Base-by-base conservation (phyloP, 1,140 invertebrate species). In the Nylanderia fulva region DNA sequence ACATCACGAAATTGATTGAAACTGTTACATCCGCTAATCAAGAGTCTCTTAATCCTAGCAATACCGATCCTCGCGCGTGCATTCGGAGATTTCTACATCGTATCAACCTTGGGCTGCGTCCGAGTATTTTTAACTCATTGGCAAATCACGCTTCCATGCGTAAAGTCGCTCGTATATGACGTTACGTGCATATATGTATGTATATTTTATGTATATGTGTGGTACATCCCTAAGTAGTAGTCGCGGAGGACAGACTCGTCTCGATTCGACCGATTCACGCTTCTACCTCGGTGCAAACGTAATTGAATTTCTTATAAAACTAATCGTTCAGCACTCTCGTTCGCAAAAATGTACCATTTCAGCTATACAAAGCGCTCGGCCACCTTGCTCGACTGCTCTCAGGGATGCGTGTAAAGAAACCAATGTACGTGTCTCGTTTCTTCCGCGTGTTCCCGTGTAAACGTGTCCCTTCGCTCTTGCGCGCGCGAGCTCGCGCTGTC, bases 371-470 rank as follows among this genome's bases (percentile, higher is more conserved):
- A 54, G 52, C 56, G 66, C 42, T 80, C 36, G 15, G 39, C 15
- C 33, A 80, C 52, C 21, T 48, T 48, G 45, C 18, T 72, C 77
- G 66, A 82, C 66, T 82, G 77, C 66, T 82, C 66, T 82, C 48
- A 82, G 77, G 66, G 66, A 82, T 82, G 77, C 77, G 64, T 80
- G 77, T 80, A 54, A n/a, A 71, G 66, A 82, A 82, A 82, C 86
- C 84, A 76, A 76, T 88, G 69, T 88, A 85, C 75, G 68, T 85
- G 27, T 58, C 36, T 45, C 45, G 48, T 27, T 74, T 52, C 15
- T 13, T 8, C 64, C 61, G 60, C 77, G 60, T 85, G 68, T 80
- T 54, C 87, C 24, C 27, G 48, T 68, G 60, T 64, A n/a, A n/a
- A 58, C 39, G 6, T 60, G 48, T 42, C 42, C n/a, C 27, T 58